Percentiles rank a stretch among this genome's conserved stretches.
Conservation (phyloP, 2,888 invertebrate genomes). For the Polyploca ridens region DNA sequence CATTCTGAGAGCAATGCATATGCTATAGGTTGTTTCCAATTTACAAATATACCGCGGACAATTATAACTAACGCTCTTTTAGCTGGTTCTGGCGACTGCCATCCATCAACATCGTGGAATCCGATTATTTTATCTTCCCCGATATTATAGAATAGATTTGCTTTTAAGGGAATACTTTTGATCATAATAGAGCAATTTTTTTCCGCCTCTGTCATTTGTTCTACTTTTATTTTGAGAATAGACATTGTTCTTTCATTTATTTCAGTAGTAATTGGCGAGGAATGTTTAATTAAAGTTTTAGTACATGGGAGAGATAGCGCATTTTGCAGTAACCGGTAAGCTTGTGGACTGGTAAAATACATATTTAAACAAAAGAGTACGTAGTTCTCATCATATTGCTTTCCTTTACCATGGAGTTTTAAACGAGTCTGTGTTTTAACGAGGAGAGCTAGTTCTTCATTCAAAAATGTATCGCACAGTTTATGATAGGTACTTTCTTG, state of each 20-base stretch:
- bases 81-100: conserved; percentile 34
- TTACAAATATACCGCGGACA: conserved; percentile 33
- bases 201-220: conserved; percentile 31
- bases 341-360: conserved; percentile 10
- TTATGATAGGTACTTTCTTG: conserved; percentile 18
- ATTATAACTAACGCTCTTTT: conserved; percentile 35
- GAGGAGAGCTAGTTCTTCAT: conserved; percentile 25
- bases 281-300: conserved; percentile 21
- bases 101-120: conserved; percentile 37
- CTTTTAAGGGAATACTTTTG: conserved; percentile 29
- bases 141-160: conserved; percentile 32
- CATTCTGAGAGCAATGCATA: conserved; percentile 31
- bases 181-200: conserved; percentile 31
- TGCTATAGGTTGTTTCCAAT: conserved; percentile 35
- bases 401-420: conserved; percentile 19
- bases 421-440: conserved; percentile 26
- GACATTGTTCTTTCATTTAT: conserved; percentile 24
- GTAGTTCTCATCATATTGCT: conserved; percentile 8
- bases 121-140: conserved; percentile 37
- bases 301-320: too few relatives aligned
- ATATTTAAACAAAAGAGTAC: conserved; percentile 32
- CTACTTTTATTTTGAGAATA: conserved; percentile 33
- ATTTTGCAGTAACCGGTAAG: conserved; percentile 22
- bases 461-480: conserved; percentile 25
- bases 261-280: conserved; percentile 26